These are phyloP conservation scores for Lathamus discolor DNA, from an alignment of 2,113 vertebrate species.

Conservation along the genomic window DNA sequence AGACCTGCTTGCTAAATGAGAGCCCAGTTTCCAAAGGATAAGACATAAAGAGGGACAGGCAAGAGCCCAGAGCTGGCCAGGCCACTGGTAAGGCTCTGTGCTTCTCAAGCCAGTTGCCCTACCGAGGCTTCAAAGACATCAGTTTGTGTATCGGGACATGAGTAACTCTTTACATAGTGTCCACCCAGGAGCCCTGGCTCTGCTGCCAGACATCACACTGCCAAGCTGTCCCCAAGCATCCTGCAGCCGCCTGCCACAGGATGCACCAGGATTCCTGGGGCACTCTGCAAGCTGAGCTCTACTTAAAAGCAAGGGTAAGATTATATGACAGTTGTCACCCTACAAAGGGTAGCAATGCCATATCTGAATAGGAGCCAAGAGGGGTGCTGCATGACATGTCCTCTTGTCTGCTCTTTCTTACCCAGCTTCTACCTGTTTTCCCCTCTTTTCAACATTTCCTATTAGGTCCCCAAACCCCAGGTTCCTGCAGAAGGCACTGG, in stretches of 20 bases:
- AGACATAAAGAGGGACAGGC: not conserved
- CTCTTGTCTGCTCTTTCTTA: not conserved
- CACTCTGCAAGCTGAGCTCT: not conserved
- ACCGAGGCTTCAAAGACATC: not conserved
- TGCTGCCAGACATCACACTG: fast-evolving
- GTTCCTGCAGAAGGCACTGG: not conserved
- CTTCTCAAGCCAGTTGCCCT: not conserved
- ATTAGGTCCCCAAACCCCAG: not conserved
- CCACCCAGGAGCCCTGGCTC: not conserved
- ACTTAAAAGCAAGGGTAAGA: not conserved
- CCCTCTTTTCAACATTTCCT: not conserved
- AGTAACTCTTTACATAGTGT: not conserved
- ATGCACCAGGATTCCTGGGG: not conserved
- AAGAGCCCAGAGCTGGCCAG: not conserved
- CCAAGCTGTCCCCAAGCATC: not conserved
- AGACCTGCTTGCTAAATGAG: not conserved
- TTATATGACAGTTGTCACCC: not conserved
- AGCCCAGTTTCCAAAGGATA: not conserved
- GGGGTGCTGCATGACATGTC: not conserved
- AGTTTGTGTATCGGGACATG: not conserved
- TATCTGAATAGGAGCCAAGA: not conserved
- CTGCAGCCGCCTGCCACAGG: not conserved
- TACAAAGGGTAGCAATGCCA: not conserved
- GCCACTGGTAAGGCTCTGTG: not conserved
- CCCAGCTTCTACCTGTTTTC: not conserved